Evolutionary conservation across 1,140 invertebrate genomes (phyloP), one percentile per base, ranked within the genome.

Genomic region (Streblospio benedicti): DNA sequence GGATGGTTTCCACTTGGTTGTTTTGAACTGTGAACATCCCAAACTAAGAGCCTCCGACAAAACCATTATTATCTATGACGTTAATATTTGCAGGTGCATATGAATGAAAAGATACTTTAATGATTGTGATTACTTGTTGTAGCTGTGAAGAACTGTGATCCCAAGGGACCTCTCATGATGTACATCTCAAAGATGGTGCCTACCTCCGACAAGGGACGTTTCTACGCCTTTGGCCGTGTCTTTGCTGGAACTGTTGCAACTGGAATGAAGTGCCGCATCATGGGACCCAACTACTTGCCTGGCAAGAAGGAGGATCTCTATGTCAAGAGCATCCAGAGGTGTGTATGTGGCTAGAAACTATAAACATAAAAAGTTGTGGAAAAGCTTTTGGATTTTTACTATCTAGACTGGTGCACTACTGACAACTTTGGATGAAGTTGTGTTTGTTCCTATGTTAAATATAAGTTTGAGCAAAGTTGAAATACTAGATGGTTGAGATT

Each of bases 131-230:
- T n/a, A 4, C 31, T 43, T 44, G 25, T 58, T 66, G 2, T 57
- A 76, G 82, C 75, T 33, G 79, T 85, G 49, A 82, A 93, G 85
- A 90, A 79, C 71, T 99, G 96, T 78, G 91, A 99, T 80, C 87
- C 93, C 5, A 88, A 95, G 68, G 97, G 87, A 65, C 95, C 93
- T 23, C 83, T 99, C 28, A 99, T 99, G 95, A 99, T 99, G 96
- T 99, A 99, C 84, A 85, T 99, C 64, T 97, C 94, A 25, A 99
- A 99, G 82, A 99, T 99, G 97, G 97, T 99, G 79, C 97, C 97
- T 58, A 99, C 97, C 4, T 90, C 91, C 41, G 97, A 99, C 78
- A 99, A 99, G 81, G 97, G 97, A 65, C 87, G 97, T 78, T 99
- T 99, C 86, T 99, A 97, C 80, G 97, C 96, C 57, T 99, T 99